Evolutionary conservation across 2,888 invertebrate genomes (phyloP).

Genomic region (Dynastes maya): DNA sequence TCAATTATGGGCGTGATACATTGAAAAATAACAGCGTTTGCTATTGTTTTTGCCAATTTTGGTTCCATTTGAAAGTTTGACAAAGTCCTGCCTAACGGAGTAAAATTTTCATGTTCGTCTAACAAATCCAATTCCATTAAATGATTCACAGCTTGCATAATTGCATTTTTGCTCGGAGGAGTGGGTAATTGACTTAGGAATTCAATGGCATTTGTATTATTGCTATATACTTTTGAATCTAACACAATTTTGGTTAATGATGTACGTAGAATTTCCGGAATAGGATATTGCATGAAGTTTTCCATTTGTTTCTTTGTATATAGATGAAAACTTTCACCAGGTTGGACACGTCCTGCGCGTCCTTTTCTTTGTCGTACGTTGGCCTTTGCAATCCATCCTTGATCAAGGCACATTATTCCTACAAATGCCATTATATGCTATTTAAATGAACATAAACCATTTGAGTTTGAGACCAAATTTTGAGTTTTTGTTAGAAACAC

Average conservation of each 20-base stretch:
- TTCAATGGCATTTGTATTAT: conserved; percentile 73
- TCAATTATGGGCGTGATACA: conserved; percentile 73
- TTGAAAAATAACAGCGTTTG: conserved; percentile 75
- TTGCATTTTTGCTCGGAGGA: conserved; percentile 73
- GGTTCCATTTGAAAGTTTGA: conserved; percentile 75
- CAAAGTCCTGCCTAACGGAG: conserved; percentile 75
- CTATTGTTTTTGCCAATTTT: conserved; percentile 74
- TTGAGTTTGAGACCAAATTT: too few species aligned
- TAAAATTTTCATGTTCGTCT: conserved; percentile 75
- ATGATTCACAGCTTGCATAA: conserved; percentile 75
- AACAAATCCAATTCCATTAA: conserved; percentile 75
- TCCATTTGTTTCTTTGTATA: conserved; percentile 73
- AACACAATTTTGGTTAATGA: conserved; percentile 73
- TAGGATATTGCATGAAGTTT: conserved; percentile 72
- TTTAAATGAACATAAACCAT: too few species aligned
- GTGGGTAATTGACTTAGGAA: conserved; percentile 78
- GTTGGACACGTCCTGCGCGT: conserved; percentile 78
- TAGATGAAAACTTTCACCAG: conserved; percentile 76
- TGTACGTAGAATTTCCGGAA: conserved; percentile 78
- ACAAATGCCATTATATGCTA: neutral
- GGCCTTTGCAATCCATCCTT: conserved; percentile 77
- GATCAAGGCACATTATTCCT: conserved; percentile 72
- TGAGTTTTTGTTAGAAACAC: neutral
- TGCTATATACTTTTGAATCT: conserved; percentile 77
- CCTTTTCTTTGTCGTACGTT: conserved; percentile 79